These are phyloP conservation scores for Palaemon carinicauda DNA, from an alignment of 1,140 invertebrate genomes.

Conservation along the genomic window DNA sequence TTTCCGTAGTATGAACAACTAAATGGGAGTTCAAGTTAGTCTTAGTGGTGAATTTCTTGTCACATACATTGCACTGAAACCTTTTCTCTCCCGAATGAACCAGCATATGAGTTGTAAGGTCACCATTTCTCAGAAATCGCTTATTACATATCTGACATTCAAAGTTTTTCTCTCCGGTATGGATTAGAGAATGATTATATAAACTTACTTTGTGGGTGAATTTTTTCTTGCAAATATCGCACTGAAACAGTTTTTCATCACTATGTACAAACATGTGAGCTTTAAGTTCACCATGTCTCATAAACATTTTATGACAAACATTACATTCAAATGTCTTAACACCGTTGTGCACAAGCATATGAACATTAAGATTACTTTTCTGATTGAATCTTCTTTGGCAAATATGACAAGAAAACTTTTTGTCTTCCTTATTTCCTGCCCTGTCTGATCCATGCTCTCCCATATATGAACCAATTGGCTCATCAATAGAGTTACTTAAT, in stretches of 20 bases:
- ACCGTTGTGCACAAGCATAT: not conserved
- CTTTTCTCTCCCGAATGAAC: constrained; percentile 53
- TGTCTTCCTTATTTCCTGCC: too few species aligned
- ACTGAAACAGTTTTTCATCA: not conserved
- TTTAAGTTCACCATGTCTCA: not conserved
- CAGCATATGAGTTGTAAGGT: not conserved
- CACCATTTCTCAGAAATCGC: not conserved
- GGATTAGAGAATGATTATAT: not conserved
- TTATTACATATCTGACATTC: not conserved
- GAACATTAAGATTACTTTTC: not conserved
- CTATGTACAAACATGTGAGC: not conserved
- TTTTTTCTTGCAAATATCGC: not conserved
- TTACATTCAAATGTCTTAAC: not conserved
- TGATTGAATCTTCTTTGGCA: not conserved
- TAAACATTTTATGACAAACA: not conserved
- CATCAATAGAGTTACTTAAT: too few species aligned
- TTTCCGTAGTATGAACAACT: not conserved
- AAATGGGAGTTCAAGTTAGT: not conserved
- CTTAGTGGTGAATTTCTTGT: not conserved
- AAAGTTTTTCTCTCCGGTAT: not conserved
- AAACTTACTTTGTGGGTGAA: not conserved
- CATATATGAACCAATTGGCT: too few species aligned
- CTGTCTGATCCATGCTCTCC: too few species aligned
- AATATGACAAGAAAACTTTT: too few species aligned
- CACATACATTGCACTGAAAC: not conserved